phyloP scores from a whole-genome alignment of 2,113 vertebrate genomes.

The Cygnus atratus region DNA sequence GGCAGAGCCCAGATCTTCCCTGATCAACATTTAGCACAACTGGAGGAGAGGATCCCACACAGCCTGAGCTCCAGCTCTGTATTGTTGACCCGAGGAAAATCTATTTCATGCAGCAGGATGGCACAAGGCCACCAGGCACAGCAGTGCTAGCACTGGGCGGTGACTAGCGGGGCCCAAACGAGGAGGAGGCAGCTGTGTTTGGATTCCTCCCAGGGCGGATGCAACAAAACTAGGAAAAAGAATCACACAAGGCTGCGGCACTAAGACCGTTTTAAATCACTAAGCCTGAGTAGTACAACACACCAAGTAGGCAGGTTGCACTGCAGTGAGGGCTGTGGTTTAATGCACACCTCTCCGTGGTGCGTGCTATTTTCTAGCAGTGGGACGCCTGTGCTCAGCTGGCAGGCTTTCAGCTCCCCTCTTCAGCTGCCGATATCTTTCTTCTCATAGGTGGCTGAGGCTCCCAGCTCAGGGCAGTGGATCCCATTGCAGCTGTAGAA shows the following conservation, averaged over 20 bases:
- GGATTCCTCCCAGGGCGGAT: background rate
- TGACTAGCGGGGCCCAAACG: background rate
- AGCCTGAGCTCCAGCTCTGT: background rate
- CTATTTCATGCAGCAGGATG: background rate
- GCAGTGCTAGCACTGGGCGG: background rate
- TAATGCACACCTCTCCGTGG: fast-evolving
- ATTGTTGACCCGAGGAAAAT: background rate
- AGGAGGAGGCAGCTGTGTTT: background rate
- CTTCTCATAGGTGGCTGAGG: background rate
- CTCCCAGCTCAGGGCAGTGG: background rate
- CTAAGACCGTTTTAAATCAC: background rate
- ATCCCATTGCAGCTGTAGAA: background rate
- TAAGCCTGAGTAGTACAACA: background rate
- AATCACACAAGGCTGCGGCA: background rate
- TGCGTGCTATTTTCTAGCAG: background rate
- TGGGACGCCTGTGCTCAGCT: background rate
- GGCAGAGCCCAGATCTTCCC: background rate
- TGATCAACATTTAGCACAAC: background rate
- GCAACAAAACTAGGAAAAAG: background rate
- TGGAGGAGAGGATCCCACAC: fast-evolving
- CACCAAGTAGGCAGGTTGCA: background rate
- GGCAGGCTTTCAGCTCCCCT: background rate
- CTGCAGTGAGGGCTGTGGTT: background rate
- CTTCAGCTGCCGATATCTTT: background rate
- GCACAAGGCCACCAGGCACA: background rate